Conservation (phyloP, 2,113 vertebrate genomes). For the Mohoua ochrocephala region DNA sequence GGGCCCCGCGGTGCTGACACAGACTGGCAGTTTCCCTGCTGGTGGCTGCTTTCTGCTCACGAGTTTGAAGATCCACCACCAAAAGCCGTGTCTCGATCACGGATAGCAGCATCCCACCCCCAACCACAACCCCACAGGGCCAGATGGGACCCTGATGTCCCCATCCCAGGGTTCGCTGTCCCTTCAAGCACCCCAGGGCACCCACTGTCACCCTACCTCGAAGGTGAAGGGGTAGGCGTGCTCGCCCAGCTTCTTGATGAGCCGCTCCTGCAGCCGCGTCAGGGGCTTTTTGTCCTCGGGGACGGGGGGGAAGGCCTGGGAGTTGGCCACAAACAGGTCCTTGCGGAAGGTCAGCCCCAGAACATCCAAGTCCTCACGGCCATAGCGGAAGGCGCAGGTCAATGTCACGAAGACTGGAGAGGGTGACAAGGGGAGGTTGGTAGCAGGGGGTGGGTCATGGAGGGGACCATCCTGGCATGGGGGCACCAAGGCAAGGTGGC, state of each 20-base stretch:
- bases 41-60: not conserved
- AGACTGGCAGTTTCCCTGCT: not conserved
- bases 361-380: slow-evolving; percentile 93
- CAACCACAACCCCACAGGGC: not conserved
- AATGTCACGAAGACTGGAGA: slow-evolving; percentile 87
- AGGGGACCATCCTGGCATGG: not conserved
- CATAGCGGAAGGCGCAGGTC: slow-evolving; percentile 96
- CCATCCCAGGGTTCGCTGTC: rapidly evolving
- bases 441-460: not conserved
- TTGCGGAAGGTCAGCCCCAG: slow-evolving; percentile 93
- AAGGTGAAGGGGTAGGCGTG: slow-evolving; percentile 94
- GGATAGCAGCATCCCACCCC: not conserved
- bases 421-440: not conserved
- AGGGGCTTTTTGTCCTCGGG: slow-evolving; percentile 83
- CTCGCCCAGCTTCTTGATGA: slow-evolving; percentile 94
- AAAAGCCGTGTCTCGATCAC: not conserved
- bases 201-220: slow-evolving; percentile 61
- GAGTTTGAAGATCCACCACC: not conserved
- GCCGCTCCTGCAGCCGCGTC: slow-evolving; percentile 89
- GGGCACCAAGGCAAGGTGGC: not conserved
- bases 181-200: not conserved
- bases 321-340: slow-evolving; percentile 89
- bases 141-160: not conserved
- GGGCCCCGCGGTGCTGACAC: rapidly evolving
- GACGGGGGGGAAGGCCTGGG: slow-evolving; percentile 86